phyloP scores from a whole-genome alignment of 2,797 vertebrate species.

The Eupleurogrammus muticus region DNA sequence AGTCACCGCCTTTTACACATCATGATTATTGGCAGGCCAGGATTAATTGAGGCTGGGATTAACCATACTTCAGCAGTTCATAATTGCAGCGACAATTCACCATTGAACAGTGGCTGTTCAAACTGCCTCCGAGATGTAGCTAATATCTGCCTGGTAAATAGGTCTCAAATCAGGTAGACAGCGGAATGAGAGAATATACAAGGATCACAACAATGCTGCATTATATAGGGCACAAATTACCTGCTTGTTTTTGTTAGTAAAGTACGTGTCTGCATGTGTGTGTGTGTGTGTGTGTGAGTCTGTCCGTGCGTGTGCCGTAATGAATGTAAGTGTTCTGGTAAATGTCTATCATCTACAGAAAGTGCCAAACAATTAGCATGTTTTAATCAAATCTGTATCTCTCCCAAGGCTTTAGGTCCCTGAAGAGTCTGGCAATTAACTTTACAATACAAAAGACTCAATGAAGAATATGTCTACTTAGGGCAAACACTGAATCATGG shows the following conservation, averaged over 20 bases:
- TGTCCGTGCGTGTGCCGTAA: no score
- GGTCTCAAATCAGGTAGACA: constrained; percentile 40
- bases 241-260: no score
- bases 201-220: constrained; percentile 13
- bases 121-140: constrained; percentile 63
- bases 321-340: neutral
- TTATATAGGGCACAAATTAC: neutral
- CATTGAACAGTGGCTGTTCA: constrained; percentile 62
- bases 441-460: constrained; percentile 9
- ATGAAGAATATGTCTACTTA: neutral
- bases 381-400: constrained; percentile 7
- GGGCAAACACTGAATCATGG: neutral
- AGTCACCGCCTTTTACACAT: constrained; percentile 71
- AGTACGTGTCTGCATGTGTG: constrained; percentile 1
- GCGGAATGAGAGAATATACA: constrained; percentile 24
- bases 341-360: neutral
- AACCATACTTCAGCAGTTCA: constrained; percentile 80
- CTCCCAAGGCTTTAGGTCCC: neutral
- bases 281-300: no score
- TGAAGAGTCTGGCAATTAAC: constrained; percentile 1
- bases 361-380: neutral
- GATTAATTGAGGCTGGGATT: constrained; percentile 76
- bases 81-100: constrained; percentile 79
- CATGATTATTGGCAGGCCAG: constrained; percentile 78
- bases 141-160: constrained; percentile 66